Base-by-base conservation (phyloP, 2,888 invertebrate genomes). In the Polydrusus tereticollis region DNA sequence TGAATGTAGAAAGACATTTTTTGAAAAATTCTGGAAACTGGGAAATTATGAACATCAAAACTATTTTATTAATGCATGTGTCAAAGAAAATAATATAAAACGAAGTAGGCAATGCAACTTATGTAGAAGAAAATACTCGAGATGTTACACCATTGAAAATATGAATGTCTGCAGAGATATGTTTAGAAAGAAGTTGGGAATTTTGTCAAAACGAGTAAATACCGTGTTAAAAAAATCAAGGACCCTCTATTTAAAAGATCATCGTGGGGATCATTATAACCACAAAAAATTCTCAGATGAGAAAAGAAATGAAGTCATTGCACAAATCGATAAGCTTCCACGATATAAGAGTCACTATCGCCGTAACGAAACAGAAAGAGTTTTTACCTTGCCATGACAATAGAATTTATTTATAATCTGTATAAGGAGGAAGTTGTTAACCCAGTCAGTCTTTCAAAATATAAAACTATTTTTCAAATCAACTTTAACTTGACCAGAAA, bases 401-500 rank as follows among this genome's bases (percentile, higher is more conserved):
- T 36, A 36, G 12, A 36, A 4, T 12, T 36, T 2, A 36, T 38
- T 12, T 4, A 38, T 38, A 38, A 1, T 4, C 38, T 38, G 1
- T 38, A n/a, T 20, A 45, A 23, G 26, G 23, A 57, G 16, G 55
- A 64, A 50, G 16, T 29, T n/a, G 21, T 0, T 26, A 29, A 64
- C 16, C 66, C 67, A 21, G 73, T 75, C 14, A 71, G 74, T 29
- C 36, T 75, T 12, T 20, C 57, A 55, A 62, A 20, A 45, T 68
- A 68, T 47, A 68, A 68, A 36, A 72, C 63, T 45, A 74, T 74
- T 57, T 76, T 75, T 41, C 72, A 74, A 65, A 58, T 41, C 7
- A 58, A 73, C 36, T 77, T 77, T 50, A 77, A 76, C 69, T 69
- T 75, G 50, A 55, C 47, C 73, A 67, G 62, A 18, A 75, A 75